Percentiles rank a stretch among this genome's conserved stretches.
Conservation (phyloP, 1,140 invertebrate species). For the Bombus huntii region DNA sequence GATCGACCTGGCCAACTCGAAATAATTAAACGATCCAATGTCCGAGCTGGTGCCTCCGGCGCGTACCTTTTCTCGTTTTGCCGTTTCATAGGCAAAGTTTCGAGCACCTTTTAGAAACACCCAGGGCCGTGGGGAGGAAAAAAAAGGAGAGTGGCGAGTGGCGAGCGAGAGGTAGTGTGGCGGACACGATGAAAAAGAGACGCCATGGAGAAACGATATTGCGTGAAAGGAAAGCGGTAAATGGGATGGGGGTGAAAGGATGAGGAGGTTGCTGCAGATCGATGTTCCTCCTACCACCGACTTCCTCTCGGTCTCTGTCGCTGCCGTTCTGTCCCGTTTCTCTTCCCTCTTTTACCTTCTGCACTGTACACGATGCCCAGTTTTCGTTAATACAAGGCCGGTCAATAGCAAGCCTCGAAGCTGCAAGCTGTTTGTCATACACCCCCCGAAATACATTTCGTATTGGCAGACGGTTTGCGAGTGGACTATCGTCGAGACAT, state of each 20-base stretch:
- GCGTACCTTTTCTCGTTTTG: background rate
- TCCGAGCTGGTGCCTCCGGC: background rate
- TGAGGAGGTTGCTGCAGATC: slow-evolving; percentile 29
- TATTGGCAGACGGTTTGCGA: slow-evolving; percentile 20
- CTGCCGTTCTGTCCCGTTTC: background rate
- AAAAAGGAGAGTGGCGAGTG: background rate
- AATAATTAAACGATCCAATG: slow-evolving; percentile 7
- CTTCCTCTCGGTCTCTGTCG: background rate
- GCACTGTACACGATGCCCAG: slow-evolving; percentile 1
- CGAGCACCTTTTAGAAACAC: slow-evolving; percentile 7
- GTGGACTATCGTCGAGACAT: background rate
- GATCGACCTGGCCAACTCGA: background rate
- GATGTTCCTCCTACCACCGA: slow-evolving; percentile 27
- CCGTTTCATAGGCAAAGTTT: background rate
- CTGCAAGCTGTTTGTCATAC: slow-evolving; percentile 36
- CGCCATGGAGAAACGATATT: slow-evolving; percentile 33
- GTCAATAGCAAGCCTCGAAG: slow-evolving; percentile 28
- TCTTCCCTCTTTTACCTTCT: slow-evolving; percentile 2
- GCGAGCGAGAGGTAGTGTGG: background rate
- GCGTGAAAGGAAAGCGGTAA: slow-evolving; percentile 41
- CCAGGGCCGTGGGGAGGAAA: no score
- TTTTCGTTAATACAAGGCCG: slow-evolving; percentile 47
- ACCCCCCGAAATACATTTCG: slow-evolving; percentile 21
- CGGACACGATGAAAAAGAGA: background rate
- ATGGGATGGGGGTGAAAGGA: slow-evolving; percentile 14